These are phyloP conservation scores for Xanthia icteritia DNA, from an alignment of 2,888 invertebrate species.

Conservation along the genomic window DNA sequence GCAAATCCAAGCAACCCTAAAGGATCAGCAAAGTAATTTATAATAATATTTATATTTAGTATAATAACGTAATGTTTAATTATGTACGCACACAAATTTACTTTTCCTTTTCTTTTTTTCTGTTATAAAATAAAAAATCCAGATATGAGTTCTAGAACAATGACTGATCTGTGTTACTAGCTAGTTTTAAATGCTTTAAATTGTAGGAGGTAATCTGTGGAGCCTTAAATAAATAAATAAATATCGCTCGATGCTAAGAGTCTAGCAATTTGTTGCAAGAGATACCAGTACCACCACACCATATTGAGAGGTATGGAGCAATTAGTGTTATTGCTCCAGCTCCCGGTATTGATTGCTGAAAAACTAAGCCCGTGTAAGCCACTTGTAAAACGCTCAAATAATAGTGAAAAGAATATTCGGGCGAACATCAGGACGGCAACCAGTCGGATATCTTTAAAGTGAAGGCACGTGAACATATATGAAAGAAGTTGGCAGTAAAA, in stretches of 20 bases:
- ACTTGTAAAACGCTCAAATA: not conserved
- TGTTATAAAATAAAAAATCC: no score
- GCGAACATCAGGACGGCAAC: not conserved
- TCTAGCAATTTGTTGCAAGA: conserved; percentile 3
- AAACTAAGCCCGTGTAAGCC: not conserved
- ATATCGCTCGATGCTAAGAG: conserved; percentile 2
- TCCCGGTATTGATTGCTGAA: not conserved
- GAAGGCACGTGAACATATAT: not conserved
- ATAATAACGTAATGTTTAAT: no score
- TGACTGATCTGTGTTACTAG: no score
- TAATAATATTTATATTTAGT: no score
- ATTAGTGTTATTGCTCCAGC: not conserved
- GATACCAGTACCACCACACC: not conserved
- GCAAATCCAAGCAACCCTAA: no score
- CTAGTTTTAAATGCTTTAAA: no score
- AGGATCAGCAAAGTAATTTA: no score
- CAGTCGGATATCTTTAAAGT: not conserved
- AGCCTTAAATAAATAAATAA: no score
- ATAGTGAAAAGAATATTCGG: not conserved
- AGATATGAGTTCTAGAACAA: no score
- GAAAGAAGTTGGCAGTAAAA: not conserved
- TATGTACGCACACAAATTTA: no score
- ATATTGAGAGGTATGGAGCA: not conserved
- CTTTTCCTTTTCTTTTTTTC: no score
- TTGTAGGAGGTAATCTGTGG: no score